phyloP scores from a whole-genome alignment of 2,888 invertebrate genomes.

The Drosophila recens region DNA sequence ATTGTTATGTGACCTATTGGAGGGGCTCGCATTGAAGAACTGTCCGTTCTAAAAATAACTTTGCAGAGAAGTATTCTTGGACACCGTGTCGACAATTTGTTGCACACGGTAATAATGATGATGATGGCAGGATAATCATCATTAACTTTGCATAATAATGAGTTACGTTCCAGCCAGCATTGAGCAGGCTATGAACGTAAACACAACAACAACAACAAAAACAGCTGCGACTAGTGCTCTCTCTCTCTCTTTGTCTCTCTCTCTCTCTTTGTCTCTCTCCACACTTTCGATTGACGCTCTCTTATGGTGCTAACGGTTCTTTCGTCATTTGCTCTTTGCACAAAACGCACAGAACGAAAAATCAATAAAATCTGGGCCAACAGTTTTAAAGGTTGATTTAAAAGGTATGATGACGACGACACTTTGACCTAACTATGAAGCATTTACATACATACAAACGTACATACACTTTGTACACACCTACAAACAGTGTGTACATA shows the following conservation, averaged over 20 bases:
- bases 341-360: conserved; percentile 63
- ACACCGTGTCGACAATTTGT: conserved; percentile 44
- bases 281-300: conserved; percentile 34
- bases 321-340: conserved; percentile 39
- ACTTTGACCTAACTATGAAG: conserved; percentile 47
- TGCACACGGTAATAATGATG: conserved; percentile 35
- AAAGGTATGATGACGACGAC: conserved; percentile 50
- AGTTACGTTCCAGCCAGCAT: conserved; percentile 46
- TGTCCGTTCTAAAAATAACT: conserved; percentile 38
- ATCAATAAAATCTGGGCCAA: conserved; percentile 85
- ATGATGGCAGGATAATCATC: not conserved
- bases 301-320: conserved; percentile 25
- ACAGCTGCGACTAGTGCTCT: conserved; percentile 34
- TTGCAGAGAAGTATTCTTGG: conserved; percentile 38
- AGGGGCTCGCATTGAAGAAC: conserved; percentile 12
- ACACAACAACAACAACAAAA: conserved; percentile 44
- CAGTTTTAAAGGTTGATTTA: conserved; percentile 78
- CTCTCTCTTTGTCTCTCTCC: conserved; percentile 10
- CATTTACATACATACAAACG: conserved; percentile 19
- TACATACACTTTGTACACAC: conserved; percentile 1
- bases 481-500: conserved; percentile 2
- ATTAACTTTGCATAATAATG: conserved; percentile 16
- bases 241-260: conserved; percentile 17
- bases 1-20: conserved; percentile 6
- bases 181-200: conserved; percentile 55